Percentiles rank a stretch among this genome's conserved stretches.
phyloP scores from a whole-genome alignment of 2,888 invertebrate genomes.

The Xanthia togata region DNA sequence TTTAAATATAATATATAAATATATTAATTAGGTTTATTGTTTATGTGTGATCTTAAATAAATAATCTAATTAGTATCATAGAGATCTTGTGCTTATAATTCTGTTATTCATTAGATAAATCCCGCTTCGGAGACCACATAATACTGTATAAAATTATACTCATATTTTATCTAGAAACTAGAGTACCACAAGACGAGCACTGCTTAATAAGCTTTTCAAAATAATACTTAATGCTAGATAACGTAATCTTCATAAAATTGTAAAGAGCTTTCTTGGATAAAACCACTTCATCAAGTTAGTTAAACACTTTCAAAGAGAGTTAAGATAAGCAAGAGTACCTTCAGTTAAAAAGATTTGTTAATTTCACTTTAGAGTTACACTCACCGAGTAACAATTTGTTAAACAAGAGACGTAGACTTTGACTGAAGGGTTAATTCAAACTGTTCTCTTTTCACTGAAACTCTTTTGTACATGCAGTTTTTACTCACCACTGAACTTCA shows the following conservation, averaged over 20 bases:
- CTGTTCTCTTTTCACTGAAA: conserved; percentile 64
- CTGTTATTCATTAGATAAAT: neutral
- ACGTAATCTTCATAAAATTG: conserved; percentile 28
- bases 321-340: conserved; percentile 51
- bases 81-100: conserved; percentile 2
- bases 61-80: conserved; percentile 7
- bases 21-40: neutral
- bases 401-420: conserved; percentile 58
- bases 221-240: conserved; percentile 19
- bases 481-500: conserved; percentile 79
- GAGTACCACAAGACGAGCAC: neutral
- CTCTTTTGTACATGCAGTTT: conserved; percentile 70
- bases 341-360: conserved; percentile 59
- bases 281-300: conserved; percentile 57
- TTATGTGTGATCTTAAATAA: conserved; percentile 1
- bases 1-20: too few relatives aligned
- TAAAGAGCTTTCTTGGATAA: conserved; percentile 42
- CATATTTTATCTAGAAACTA: conserved; percentile 12
- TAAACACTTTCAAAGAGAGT: conserved; percentile 58
- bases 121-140: neutral
- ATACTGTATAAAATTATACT: neutral
- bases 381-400: conserved; percentile 58
- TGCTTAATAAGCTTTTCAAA: conserved; percentile 36
- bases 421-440: conserved; percentile 63
- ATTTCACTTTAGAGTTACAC: conserved; percentile 61